These are phyloP conservation scores for Cantharis rufa DNA, from an alignment of 2,888 invertebrate species.

Conservation along the genomic window DNA sequence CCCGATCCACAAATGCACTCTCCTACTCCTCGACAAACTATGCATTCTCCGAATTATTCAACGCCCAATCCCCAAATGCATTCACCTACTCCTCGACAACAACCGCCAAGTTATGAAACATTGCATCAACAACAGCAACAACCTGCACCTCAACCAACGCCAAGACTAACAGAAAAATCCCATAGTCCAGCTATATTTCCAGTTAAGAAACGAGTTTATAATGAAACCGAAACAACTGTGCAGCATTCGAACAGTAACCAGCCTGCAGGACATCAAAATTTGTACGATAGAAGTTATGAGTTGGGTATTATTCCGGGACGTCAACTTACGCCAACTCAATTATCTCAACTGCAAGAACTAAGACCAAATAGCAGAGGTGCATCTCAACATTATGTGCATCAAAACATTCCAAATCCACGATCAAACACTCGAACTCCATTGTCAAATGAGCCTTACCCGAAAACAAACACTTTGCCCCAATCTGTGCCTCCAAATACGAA, in stretches of 20 bases:
- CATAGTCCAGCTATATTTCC: slow-evolving; percentile 59
- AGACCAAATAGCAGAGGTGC: slow-evolving; percentile 7
- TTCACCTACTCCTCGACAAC: slow-evolving; percentile 18
- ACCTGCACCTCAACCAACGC: slow-evolving; percentile 10
- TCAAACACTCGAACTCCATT: slow-evolving; percentile 6
- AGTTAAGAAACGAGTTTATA: slow-evolving; percentile 67
- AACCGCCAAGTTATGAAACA: slow-evolving; percentile 15
- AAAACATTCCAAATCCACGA: slow-evolving; percentile 48
- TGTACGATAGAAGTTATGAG: slow-evolving; percentile 33
- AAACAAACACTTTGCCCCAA: not conserved
- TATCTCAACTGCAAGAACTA: slow-evolving; percentile 17
- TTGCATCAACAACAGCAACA: slow-evolving; percentile 21
- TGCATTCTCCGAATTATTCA: slow-evolving; percentile 10
- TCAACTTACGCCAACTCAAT: slow-evolving; percentile 20
- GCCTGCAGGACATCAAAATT: slow-evolving; percentile 27
- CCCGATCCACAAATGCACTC: slow-evolving; percentile 28
- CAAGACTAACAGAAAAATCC: slow-evolving; percentile 35
- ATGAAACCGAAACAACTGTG: slow-evolving; percentile 51
- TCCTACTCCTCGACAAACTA: slow-evolving; percentile 37
- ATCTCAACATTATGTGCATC: slow-evolving; percentile 45
- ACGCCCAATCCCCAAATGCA: slow-evolving; percentile 17
- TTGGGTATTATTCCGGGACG: slow-evolving; percentile 30
- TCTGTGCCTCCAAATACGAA: slow-evolving; percentile 42
- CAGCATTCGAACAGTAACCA: slow-evolving; percentile 22
- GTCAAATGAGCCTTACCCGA: not conserved